Evolutionary conservation across 2,888 invertebrate genomes (phyloP).

Genomic region (Ormyrus labotus): DNA sequence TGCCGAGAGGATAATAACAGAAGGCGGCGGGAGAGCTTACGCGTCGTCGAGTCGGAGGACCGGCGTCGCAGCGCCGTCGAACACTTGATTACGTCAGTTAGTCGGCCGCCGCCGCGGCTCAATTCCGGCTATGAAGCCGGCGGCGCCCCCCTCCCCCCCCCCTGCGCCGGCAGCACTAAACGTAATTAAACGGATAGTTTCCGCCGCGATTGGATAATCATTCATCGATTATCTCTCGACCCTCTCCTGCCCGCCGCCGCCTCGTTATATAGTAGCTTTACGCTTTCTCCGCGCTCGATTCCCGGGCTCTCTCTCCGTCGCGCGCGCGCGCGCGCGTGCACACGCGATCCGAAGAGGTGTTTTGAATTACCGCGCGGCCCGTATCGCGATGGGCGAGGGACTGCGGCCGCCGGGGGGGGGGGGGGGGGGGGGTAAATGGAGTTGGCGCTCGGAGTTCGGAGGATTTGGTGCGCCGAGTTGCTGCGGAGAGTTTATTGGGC

Average conservation of each 20-base stretch:
- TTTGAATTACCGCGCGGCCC: too few relatives aligned
- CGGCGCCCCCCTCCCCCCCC: constrained; percentile 47
- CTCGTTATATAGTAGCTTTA: too few relatives aligned
- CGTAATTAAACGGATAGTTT: constrained; percentile 75
- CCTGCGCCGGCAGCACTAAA: constrained; percentile 50
- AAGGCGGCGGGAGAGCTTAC: background rate
- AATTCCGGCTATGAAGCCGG: constrained; percentile 66
- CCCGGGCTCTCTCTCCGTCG: background rate
- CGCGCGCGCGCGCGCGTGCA: background rate
- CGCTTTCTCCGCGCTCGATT: too few relatives aligned
- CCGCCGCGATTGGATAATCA: constrained; percentile 75
- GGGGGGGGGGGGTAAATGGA: too few relatives aligned
- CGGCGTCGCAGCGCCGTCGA: constrained; percentile 50
- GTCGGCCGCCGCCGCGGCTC: constrained; percentile 65
- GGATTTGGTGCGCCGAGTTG: too few relatives aligned
- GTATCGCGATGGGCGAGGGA: too few relatives aligned
- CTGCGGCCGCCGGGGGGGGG: too few relatives aligned
- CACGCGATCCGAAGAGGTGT: background rate
- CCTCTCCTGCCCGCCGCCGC: background rate
- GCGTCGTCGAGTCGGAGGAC: constrained; percentile 51
- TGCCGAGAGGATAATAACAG: background rate
- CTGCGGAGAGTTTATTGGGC: too few relatives aligned
- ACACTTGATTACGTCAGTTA: constrained; percentile 74
- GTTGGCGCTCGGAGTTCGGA: too few relatives aligned
- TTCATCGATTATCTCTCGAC: constrained; percentile 72